phyloP scores from a whole-genome alignment of 2,113 vertebrate genomes.

The Gadus chalcogrammus region DNA sequence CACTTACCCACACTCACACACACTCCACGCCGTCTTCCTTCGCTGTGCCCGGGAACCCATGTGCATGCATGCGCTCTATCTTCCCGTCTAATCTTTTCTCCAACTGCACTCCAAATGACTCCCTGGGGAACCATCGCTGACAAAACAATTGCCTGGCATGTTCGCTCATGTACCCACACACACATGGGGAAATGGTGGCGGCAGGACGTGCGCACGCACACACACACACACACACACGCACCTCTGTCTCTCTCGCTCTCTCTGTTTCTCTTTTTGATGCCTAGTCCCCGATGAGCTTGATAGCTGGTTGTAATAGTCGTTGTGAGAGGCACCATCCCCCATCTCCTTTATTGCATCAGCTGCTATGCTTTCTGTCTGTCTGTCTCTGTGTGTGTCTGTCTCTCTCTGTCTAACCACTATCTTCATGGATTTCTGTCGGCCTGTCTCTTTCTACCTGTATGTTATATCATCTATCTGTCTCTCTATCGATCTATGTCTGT shows the following conservation, averaged over 20 bases:
- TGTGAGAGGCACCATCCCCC: slow-evolving; percentile 51
- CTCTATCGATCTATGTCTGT: background rate
- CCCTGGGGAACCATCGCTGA: slow-evolving; percentile 60
- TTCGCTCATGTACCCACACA: slow-evolving; percentile 9
- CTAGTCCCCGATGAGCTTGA: slow-evolving; percentile 50
- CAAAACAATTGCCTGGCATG: slow-evolving; percentile 37
- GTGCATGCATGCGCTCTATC: slow-evolving; percentile 63
- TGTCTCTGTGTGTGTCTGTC: slow-evolving; percentile 2
- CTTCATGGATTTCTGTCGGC: background rate
- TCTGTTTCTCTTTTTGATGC: slow-evolving; percentile 11
- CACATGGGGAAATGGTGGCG: background rate
- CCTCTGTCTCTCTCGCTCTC: background rate
- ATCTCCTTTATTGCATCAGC: slow-evolving; percentile 58
- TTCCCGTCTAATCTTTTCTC: slow-evolving; percentile 58
- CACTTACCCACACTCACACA: slow-evolving; percentile 57
- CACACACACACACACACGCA: background rate
- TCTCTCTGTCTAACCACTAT: background rate
- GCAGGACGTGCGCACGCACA: slow-evolving; percentile 10
- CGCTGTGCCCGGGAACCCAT: slow-evolving; percentile 28
- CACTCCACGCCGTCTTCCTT: slow-evolving; percentile 43
- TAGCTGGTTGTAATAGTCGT: slow-evolving; percentile 60
- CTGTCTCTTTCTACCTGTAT: background rate
- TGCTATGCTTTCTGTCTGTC: slow-evolving; percentile 60
- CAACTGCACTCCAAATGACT: slow-evolving; percentile 52
- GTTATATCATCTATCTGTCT: background rate